A percentile compares a stretch with the other conserved stretches of the same genome.
phyloP scores from a whole-genome alignment of 2,113 vertebrate genomes.

The Abramis brama region DNA sequence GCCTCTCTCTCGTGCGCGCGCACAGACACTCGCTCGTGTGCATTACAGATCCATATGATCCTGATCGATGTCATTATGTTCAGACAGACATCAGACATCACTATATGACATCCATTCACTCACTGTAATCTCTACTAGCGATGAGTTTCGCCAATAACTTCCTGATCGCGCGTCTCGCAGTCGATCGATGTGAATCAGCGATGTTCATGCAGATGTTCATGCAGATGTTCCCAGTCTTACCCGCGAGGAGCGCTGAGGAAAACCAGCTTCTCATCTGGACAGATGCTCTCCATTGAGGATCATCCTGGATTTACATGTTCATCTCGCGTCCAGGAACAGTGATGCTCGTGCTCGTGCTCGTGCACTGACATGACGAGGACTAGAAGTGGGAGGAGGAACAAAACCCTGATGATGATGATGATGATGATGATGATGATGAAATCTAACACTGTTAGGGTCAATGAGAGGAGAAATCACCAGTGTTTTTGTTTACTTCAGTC shows the following conservation, averaged over 20 bases:
- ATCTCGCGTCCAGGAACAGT: background rate
- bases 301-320: background rate
- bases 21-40: background rate
- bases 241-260: constrained; percentile 5
- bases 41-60: background rate
- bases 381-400: constrained; percentile 23
- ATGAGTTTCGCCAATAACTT: constrained; percentile 14
- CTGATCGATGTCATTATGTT: background rate
- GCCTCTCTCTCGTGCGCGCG: background rate
- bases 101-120: background rate
- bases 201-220: no score
- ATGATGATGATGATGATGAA: background rate
- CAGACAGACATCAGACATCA: background rate
- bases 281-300: background rate
- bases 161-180: background rate
- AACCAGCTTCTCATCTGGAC: background rate
- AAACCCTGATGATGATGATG: constrained; percentile 3
- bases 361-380: background rate
- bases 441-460: background rate
- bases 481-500: no score
- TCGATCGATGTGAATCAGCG: background rate
- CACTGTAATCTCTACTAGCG: background rate
- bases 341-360: background rate
- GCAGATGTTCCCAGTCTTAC: background rate
- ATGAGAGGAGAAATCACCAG: background rate